Evolutionary conservation across 2,888 invertebrate species (phyloP).

Genomic region (Limulus polyphemus): DNA sequence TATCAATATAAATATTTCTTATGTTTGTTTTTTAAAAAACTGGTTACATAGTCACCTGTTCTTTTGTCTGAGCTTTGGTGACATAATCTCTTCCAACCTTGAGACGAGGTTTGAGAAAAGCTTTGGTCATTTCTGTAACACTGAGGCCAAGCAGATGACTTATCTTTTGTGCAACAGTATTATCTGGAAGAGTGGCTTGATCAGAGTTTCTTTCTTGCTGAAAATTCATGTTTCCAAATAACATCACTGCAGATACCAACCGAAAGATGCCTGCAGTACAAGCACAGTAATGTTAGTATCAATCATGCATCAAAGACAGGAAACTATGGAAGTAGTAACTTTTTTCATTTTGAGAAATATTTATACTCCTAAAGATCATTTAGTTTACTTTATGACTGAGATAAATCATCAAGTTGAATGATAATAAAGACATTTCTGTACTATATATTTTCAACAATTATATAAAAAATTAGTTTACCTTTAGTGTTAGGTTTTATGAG

Average conservation of each 20-base stretch:
- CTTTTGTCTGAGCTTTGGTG: constrained; percentile 98
- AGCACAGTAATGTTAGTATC: neutral
- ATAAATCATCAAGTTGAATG: too few species aligned
- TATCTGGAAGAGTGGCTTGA: constrained; percentile 95
- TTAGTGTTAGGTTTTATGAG: too few species aligned
- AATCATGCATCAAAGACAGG: too few species aligned
- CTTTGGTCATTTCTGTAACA: constrained; percentile 95
- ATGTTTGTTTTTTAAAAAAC: too few species aligned
- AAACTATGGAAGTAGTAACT: too few species aligned
- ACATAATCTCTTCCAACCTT: constrained; percentile 98
- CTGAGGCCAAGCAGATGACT: constrained; percentile 84
- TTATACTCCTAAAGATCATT: too few species aligned
- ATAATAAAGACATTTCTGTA: too few species aligned
- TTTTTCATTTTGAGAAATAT: too few species aligned
- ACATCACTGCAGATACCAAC: constrained; percentile 85
- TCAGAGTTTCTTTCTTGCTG: constrained; percentile 96
- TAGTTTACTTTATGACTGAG: too few species aligned
- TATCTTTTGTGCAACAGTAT: constrained; percentile 97
- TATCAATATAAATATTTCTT: too few species aligned
- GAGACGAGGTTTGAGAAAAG: constrained; percentile 91
- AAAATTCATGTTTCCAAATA: constrained; percentile 98
- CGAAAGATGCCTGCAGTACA: constrained; percentile 65
- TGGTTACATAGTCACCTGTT: constrained; percentile 50
- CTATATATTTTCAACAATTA: too few species aligned
- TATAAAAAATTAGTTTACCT: too few species aligned